phyloP scores from a whole-genome alignment of 2,797 vertebrate species.

The Channallabes apus region DNA sequence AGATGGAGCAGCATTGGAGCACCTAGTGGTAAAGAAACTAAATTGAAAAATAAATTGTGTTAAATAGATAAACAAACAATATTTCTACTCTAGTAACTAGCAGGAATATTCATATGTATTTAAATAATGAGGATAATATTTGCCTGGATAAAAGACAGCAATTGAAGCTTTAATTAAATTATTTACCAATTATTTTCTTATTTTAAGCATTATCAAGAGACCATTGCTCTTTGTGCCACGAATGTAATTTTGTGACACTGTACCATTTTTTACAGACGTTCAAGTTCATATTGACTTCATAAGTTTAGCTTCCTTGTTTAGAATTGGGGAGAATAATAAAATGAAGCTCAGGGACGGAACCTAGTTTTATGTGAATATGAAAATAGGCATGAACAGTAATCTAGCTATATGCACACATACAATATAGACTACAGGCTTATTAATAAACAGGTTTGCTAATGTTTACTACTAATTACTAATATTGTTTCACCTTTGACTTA shows the following conservation, averaged over 20 bases:
- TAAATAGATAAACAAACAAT: not conserved
- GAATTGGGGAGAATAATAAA: not conserved
- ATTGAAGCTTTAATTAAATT: too few relatives aligned
- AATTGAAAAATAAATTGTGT: too few relatives aligned
- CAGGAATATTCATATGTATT: not conserved
- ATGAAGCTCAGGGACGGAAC: not conserved
- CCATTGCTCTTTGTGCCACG: not conserved
- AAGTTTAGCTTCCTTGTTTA: not conserved
- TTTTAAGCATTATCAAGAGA: not conserved
- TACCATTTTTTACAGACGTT: not conserved
- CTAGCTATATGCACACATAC: not conserved
- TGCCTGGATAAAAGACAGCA: too few relatives aligned
- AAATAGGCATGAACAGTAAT: not conserved
- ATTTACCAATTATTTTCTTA: too few relatives aligned
- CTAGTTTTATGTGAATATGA: not conserved
- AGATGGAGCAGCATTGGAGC: too few relatives aligned
- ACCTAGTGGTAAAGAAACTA: too few relatives aligned
- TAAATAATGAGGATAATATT: not conserved
- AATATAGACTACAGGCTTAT: not conserved
- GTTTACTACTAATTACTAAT: not conserved
- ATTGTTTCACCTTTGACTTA: not conserved
- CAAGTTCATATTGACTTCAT: not conserved
- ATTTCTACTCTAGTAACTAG: not conserved
- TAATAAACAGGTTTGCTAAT: too few relatives aligned
- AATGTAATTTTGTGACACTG: not conserved